Conservation (phyloP, 2,113 vertebrate species). For the Diadophis punctatus region DNA sequence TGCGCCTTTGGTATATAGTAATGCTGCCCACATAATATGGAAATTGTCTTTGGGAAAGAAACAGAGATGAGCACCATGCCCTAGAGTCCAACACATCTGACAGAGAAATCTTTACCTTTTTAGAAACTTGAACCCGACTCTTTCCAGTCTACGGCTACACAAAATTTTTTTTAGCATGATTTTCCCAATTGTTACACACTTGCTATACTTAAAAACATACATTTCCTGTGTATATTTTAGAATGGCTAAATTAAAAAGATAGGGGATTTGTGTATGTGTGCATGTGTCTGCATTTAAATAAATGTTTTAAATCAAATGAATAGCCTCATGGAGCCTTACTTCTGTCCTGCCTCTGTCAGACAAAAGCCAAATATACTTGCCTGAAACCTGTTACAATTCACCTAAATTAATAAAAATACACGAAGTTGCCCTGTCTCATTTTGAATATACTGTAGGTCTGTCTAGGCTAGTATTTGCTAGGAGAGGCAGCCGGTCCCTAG, state of each 20-base stretch:
- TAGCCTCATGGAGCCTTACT: neutral
- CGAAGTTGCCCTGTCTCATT: neutral
- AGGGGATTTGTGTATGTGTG: neutral
- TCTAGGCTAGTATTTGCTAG: neutral
- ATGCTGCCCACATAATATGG: neutral
- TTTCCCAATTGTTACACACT: neutral
- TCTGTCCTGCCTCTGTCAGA: neutral
- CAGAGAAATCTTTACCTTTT: neutral
- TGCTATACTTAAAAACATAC: neutral
- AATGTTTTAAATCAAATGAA: neutral
- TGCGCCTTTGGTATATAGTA: neutral
- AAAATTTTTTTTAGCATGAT: neutral
- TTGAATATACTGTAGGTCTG: neutral
- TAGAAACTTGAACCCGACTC: neutral
- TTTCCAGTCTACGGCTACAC: neutral
- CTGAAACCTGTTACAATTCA: neutral
- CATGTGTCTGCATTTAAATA: neutral
- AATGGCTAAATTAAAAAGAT: neutral
- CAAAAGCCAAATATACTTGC: neutral
- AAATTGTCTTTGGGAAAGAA: neutral
- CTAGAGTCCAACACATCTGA: neutral
- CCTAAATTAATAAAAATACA: neutral
- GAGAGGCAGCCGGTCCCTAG: neutral
- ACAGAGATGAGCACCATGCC: neutral
- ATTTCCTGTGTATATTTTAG: neutral